A percentile compares a stretch with the other conserved stretches of the same genome.
Evolutionary conservation across 2,113 vertebrate species (phyloP).

Genomic region (Hiodon alosoides): DNA sequence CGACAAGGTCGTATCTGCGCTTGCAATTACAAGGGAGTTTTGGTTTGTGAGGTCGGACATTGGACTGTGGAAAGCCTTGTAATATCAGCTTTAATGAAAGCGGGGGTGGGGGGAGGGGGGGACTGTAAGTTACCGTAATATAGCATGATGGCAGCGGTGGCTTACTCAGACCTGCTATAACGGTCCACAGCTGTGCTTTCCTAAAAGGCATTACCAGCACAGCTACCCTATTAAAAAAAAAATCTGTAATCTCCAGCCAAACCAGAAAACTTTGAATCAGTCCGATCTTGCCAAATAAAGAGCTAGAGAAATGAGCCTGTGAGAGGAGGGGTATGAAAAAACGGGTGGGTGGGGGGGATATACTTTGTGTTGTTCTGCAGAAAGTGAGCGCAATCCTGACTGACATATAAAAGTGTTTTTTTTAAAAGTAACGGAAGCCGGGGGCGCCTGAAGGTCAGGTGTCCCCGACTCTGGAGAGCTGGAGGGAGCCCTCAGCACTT

Average conservation of each 20-base stretch:
- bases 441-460: no score
- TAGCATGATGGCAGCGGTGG: constrained; percentile 49
- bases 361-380: no score
- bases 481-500: no score
- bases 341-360: constrained; percentile 31
- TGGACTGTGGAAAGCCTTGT: constrained; percentile 25
- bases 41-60: background rate
- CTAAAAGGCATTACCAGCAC: constrained; percentile 51
- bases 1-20: background rate
- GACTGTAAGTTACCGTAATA: constrained; percentile 43
- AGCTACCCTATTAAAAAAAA: constrained; percentile 46
- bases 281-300: constrained; percentile 42
- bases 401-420: background rate
- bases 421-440: no score
- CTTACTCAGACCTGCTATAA: constrained; percentile 51
- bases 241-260: constrained; percentile 48
- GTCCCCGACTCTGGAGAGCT: no score
- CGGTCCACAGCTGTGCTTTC: constrained; percentile 55
- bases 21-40: background rate
- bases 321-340: constrained; percentile 43
- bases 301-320: constrained; percentile 39
- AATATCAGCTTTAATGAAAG: constrained; percentile 9
- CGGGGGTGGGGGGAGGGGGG: constrained; percentile 17
- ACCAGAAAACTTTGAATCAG: constrained; percentile 52
- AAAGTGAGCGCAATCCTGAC: no score